Evolutionary conservation across 2,797 vertebrate species (phyloP).

Genomic region (Cyprinodon diabolis): DNA sequence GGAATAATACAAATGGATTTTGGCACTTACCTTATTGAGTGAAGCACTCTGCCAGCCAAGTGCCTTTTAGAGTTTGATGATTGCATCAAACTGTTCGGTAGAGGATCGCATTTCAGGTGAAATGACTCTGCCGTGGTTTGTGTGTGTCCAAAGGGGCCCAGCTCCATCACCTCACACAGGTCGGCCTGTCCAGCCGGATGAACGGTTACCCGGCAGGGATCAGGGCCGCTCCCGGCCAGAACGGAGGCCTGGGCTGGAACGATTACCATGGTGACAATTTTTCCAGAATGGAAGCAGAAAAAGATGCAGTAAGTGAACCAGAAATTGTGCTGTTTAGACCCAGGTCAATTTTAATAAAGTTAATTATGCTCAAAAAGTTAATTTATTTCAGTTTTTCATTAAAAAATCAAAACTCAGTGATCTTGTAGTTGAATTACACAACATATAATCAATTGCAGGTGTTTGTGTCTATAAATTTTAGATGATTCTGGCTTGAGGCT

Average conservation of each 20-base stretch:
- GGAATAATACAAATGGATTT: slow-evolving; percentile 40
- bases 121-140: slow-evolving; percentile 21
- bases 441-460: too few relatives aligned
- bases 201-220: slow-evolving; percentile 86
- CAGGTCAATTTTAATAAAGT: too few relatives aligned
- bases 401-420: too few relatives aligned
- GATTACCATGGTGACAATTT: slow-evolving; percentile 86
- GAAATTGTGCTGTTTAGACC: neutral
- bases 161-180: slow-evolving; percentile 94
- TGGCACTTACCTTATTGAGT: slow-evolving; percentile 22
- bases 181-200: slow-evolving; percentile 89
- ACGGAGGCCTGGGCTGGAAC: slow-evolving; percentile 86
- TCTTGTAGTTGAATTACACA: too few relatives aligned
- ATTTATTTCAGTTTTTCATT: too few relatives aligned
- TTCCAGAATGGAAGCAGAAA: slow-evolving; percentile 74
- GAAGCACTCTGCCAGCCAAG: slow-evolving; percentile 15
- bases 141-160: slow-evolving; percentile 85
- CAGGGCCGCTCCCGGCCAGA: slow-evolving; percentile 83
- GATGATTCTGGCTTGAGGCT: too few relatives aligned
- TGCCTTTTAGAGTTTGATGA: slow-evolving; percentile 26
- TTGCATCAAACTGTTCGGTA: slow-evolving; percentile 33
- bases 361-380: too few relatives aligned
- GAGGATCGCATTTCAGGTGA: slow-evolving; percentile 9
- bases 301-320: slow-evolving; percentile 86
- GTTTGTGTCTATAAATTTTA: too few relatives aligned